Conservation (phyloP, 2,113 vertebrate genomes). For the Candoia aspera region DNA sequence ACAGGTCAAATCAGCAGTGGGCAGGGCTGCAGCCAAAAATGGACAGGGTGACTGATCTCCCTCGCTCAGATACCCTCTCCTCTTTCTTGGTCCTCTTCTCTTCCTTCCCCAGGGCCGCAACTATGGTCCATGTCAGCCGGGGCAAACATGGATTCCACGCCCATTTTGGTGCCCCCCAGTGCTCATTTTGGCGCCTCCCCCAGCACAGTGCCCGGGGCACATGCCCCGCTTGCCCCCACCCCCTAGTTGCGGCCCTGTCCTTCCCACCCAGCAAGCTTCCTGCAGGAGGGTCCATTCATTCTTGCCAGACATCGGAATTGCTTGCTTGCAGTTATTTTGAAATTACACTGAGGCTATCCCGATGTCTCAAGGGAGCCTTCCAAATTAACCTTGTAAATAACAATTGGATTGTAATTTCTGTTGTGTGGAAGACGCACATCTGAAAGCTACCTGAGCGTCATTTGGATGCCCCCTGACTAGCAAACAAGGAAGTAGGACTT, state of each 20-base stretch:
- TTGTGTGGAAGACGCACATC: neutral
- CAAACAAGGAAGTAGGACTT: neutral
- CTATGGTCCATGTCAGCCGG: no score
- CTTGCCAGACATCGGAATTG: neutral
- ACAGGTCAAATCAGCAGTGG: no score
- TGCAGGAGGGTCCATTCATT: neutral
- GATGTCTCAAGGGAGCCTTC: neutral
- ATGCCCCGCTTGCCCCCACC: no score
- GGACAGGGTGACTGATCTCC: no score
- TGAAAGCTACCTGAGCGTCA: neutral
- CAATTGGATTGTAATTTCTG: neutral
- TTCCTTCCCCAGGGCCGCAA: no score
- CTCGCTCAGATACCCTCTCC: no score
- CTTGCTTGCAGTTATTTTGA: neutral
- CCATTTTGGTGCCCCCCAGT: no score
- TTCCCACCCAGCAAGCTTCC: neutral
- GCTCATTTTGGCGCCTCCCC: no score
- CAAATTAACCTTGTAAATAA: neutral
- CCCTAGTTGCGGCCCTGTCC: no score
- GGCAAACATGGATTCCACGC: no score
- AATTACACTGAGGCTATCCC: neutral
- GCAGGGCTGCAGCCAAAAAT: no score
- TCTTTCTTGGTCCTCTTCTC: neutral
- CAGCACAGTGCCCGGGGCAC: no score
- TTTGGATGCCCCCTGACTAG: neutral